Percentiles rank a stretch among this genome's conserved stretches.
phyloP scores from a whole-genome alignment of 2,888 invertebrate genomes.

The Penaeus monodon region DNA sequence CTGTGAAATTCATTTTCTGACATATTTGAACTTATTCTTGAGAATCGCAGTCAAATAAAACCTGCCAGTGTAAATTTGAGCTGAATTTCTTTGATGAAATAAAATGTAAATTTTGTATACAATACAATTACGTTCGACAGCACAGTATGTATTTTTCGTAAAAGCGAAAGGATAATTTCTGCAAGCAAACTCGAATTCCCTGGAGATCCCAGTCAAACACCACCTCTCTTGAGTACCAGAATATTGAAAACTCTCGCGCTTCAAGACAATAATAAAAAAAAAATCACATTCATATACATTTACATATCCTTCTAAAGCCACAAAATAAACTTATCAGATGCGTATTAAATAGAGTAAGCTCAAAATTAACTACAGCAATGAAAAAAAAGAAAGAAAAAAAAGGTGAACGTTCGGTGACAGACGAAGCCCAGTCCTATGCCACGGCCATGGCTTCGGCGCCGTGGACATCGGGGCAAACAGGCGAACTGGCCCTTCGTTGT shows the following conservation, averaged over 20 bases:
- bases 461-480: slow-evolving; percentile 19
- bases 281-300: not conserved
- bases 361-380: no score
- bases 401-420: no score
- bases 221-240: not conserved
- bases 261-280: not conserved
- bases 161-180: slow-evolving; percentile 2
- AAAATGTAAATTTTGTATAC: not conserved
- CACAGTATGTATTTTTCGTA: not conserved
- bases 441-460: not conserved
- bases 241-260: not conserved
- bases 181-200: not conserved
- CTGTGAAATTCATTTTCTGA: no score
- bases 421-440: not conserved
- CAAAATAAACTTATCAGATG: not conserved
- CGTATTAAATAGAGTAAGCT: not conserved
- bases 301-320: no score
- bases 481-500: slow-evolving; percentile 15
- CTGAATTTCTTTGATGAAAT: not conserved
- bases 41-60: no score
- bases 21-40: no score
- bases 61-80: no score
- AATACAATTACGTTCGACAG: not conserved
- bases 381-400: no score
- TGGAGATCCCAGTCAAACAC: not conserved